Base-by-base conservation (phyloP, 2,888 invertebrate species). In the Apotomis capreana region DNA sequence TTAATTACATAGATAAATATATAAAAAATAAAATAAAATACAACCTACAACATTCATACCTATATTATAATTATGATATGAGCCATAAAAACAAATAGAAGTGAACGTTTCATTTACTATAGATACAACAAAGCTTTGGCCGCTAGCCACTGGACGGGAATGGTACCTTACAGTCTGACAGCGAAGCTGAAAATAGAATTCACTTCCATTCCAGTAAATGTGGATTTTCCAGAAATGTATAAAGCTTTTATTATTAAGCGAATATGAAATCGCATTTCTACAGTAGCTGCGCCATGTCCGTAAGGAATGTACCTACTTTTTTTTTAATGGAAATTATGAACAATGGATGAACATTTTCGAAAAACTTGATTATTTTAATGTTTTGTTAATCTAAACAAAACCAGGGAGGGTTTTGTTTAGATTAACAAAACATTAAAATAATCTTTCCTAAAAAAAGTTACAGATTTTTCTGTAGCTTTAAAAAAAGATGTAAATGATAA, bases 121-220 rank as follows among this genome's bases (percentile, higher is more conserved):
- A 64, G 54, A 46, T 58, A 67, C n/a, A 55, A 49, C 57, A 69
- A 49, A 62, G 69, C 57, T 49, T 44, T 69, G 69, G 55, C 69
- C 13, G 36, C 49, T 36, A 5, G 61, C 68, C 52, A 68, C 62
- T 57, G 57, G 57, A 40, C 63, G 57, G 57, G 58, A 62, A 58
- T 15, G 55, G 15, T 37, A 62, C 36, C 40, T 26, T 57, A 13
- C 54, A 49, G 62, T 69, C 40, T 40, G 55, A 37, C 37, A 69
- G 49, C 57, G 49, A 5, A 49, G 57, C 62, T 15, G 63, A 69
- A 69, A 63, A 69, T 69, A 63, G 69, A 63, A 63, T 69, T 52
- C 69, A 37, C 57, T 51, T 70, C 58, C 63, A 64, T 64, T 69
- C 46, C 26, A 40, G 40, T 58, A 36, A 63, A 58, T 57, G n/a